phyloP scores from a whole-genome alignment of 2,888 invertebrate genomes.

The Prosapia bicincta region DNA sequence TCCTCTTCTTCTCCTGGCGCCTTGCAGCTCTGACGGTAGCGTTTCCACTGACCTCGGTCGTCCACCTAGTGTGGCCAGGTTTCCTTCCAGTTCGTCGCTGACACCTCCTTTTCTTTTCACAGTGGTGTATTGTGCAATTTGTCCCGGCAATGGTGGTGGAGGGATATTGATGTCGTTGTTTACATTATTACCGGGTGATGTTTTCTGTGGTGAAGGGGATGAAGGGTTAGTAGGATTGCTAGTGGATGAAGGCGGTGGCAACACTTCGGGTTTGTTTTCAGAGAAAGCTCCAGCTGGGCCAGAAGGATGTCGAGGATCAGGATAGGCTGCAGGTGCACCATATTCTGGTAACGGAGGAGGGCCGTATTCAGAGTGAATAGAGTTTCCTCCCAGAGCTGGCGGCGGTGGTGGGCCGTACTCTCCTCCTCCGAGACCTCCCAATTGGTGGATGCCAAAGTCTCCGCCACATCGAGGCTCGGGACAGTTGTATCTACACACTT shows the following conservation, averaged over 20 bases:
- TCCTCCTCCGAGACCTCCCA: conserved; percentile 46
- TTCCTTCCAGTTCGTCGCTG: conserved; percentile 61
- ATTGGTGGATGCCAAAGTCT: conserved; percentile 34
- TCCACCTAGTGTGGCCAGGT: conserved; percentile 77
- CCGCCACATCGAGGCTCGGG: conserved; percentile 60
- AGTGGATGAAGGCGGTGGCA: conserved; percentile 73
- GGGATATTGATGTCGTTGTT: conserved; percentile 70
- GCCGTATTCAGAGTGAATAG: conserved; percentile 63
- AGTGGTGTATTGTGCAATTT: conserved; percentile 74
- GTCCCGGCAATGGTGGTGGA: conserved; percentile 77
- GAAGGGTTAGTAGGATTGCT: conserved; percentile 50
- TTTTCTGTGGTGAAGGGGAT: conserved; percentile 48
- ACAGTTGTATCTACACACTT: conserved; percentile 89
- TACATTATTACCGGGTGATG: conserved; percentile 42
- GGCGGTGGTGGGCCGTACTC: conserved; percentile 49
- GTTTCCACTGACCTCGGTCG: conserved; percentile 86
- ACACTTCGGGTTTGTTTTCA: conserved; percentile 78
- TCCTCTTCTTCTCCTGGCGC: conserved; percentile 61
- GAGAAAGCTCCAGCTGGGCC: conserved; percentile 70
- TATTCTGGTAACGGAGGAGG: conserved; percentile 62
- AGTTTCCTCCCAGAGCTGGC: conserved; percentile 44
- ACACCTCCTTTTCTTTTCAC: conserved; percentile 72
- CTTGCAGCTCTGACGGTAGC: conserved; percentile 71
- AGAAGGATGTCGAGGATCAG: conserved; percentile 82
- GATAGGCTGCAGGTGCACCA: conserved; percentile 71